Base-by-base conservation (phyloP, 2,888 invertebrate genomes). In the Cephalotes varians region DNA sequence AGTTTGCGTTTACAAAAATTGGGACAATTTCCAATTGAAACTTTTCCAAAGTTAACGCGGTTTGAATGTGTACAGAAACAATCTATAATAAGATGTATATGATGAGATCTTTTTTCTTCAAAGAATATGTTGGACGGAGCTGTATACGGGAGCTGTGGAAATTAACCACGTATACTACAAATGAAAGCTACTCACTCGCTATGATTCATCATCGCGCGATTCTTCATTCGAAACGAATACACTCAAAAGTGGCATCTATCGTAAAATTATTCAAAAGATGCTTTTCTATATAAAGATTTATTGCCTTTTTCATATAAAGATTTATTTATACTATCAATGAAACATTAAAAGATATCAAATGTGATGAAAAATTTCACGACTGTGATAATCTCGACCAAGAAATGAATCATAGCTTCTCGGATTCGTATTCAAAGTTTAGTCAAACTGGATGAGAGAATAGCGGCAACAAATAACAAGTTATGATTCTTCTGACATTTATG, bases 121-220 rank as follows among this genome's bases (percentile, higher is more conserved):
- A 54, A 40, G 25, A 44, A 6, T 64, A 15, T 25, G 12, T 44
- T 37, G 34, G 40, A 31, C 51, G 15, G 4, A 56, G 72, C 44
- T 56, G 21, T 47, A 21, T 60, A 47, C 28, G 44, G 44, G 44
- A 64, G 69, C 40, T 54, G 21, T 31, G 34, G 74, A 56, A 77
- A 79, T 21, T 37, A 62, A 56, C 51, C 54, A 62, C 40, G 40
- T 34, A 49, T 85, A 76, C 54, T 73, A 56, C 62, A 69, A 79
- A 72, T 82, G 77, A 71, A 84, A 73, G 31, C 56, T 44, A 82
- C 72, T 86, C 85, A 88, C 85, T 83, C 77, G 72, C 76, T 65
- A 9, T 85, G 85, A 85, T 64, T 85, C 85, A 85, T 34, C 80
- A 69, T 56, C 73, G 64, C 28, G 47, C 80, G 62, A 67, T 83